Conservation (phyloP, 1,140 invertebrate species). For the Leptestheria dahalacensis region DNA sequence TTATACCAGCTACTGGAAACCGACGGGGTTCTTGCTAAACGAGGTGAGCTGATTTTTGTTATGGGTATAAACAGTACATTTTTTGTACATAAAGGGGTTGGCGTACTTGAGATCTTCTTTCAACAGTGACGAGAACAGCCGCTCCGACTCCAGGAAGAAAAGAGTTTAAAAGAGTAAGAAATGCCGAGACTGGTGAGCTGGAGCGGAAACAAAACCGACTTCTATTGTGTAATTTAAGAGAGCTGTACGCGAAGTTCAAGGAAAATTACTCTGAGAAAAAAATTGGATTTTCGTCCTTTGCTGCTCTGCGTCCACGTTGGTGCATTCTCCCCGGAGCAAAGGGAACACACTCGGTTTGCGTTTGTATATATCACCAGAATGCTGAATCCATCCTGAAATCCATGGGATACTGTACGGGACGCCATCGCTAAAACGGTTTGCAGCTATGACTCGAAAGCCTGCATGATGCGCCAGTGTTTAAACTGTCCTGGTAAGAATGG, state of each 20-base stretch:
- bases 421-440: not conserved
- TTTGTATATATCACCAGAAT: constrained; percentile 3
- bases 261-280: not conserved
- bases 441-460: not conserved
- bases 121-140: not conserved
- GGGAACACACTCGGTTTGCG: constrained; percentile 6
- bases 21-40: not conserved
- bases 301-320: not conserved
- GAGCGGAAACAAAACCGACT: not conserved
- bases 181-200: not conserved
- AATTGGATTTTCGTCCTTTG: not conserved
- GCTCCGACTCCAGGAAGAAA: not conserved
- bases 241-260: not conserved
- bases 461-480: not conserved
- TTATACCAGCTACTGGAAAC: not conserved
- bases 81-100: too few relatives aligned
- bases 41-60: not conserved
- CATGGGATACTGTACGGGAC: not conserved
- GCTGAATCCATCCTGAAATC: not conserved
- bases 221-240: not conserved
- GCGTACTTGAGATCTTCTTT: not conserved
- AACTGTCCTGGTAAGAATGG: not conserved
- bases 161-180: not conserved
- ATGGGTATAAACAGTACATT: not conserved
- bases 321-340: not conserved